Conservation (phyloP, 2,113 vertebrate species). For the Lepisosteus osseus region DNA sequence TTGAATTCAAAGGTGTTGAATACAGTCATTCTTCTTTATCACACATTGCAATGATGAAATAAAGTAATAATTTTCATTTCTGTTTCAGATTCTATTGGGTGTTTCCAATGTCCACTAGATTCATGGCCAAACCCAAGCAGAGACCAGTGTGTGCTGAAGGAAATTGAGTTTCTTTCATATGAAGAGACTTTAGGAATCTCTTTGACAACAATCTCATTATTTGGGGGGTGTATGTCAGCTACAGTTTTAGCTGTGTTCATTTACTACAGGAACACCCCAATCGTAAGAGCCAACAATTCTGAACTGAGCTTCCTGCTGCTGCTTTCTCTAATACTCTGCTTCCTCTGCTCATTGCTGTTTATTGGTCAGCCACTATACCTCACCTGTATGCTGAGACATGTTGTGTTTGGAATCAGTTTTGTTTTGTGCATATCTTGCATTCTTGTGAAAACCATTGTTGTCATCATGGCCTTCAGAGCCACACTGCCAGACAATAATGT, state of each 20-base stretch:
- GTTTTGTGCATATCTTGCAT: slow-evolving; percentile 20
- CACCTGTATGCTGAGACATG: slow-evolving; percentile 14
- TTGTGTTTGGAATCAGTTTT: slow-evolving; percentile 17
- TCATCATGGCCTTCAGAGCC: slow-evolving; percentile 16
- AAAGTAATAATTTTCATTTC: neutral
- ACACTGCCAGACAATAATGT: slow-evolving; percentile 17
- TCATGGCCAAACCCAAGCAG: slow-evolving; percentile 7
- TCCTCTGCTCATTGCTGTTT: slow-evolving; percentile 15
- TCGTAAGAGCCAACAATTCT: slow-evolving; percentile 18
- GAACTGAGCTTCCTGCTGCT: slow-evolving; percentile 20
- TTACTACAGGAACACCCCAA: slow-evolving; percentile 18
- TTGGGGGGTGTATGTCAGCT: slow-evolving; percentile 9
- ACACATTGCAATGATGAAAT: too few species aligned
- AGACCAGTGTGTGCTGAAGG: neutral
- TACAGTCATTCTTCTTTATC: too few species aligned
- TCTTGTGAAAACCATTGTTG: slow-evolving; percentile 22
- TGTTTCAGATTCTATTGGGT: neutral
- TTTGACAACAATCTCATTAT: slow-evolving; percentile 2
- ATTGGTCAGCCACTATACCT: slow-evolving; percentile 13
- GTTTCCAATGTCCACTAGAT: slow-evolving; percentile 7
- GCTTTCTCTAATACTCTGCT: slow-evolving; percentile 13
- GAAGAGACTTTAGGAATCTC: slow-evolving; percentile 11
- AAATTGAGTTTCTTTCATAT: slow-evolving; percentile 17
- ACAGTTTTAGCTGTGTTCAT: slow-evolving; percentile 8
- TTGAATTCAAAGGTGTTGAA: too few species aligned